phyloP scores from a whole-genome alignment of 2,888 invertebrate species.

The Piscicola geometra region DNA sequence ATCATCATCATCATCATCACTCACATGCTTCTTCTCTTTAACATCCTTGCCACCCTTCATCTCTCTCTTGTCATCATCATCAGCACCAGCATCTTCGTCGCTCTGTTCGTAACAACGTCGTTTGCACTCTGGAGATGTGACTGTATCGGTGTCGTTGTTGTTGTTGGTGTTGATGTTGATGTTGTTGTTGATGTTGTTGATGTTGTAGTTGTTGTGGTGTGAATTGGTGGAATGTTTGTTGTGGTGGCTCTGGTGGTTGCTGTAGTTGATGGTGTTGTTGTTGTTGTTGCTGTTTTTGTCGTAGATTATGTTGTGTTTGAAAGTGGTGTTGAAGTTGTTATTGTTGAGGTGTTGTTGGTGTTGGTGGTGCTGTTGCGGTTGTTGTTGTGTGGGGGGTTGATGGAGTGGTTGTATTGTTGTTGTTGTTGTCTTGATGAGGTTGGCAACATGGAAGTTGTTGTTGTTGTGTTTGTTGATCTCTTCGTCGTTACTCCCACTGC shows the following conservation, averaged over 20 bases:
- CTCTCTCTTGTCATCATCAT: neutral
- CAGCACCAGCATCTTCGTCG: neutral
- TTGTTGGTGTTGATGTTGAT: conserved; percentile 4
- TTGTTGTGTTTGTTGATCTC: neutral
- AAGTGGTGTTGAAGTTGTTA: neutral
- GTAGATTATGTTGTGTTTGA: neutral
- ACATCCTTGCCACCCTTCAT: neutral
- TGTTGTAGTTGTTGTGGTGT: neutral
- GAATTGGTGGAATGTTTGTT: neutral
- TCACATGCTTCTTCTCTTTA: neutral
- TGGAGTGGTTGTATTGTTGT: too few relatives aligned
- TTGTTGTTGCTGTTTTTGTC: neutral
- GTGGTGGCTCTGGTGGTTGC: neutral
- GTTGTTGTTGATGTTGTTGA: neutral
- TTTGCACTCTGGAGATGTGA: neutral
- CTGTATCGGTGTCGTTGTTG: neutral
- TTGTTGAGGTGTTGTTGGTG: neutral
- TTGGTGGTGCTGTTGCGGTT: too few relatives aligned
- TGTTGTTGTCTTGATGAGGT: neutral
- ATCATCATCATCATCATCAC: conserved; percentile 38
- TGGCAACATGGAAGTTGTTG: neutral
- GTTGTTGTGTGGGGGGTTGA: too few relatives aligned
- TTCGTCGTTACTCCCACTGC: neutral
- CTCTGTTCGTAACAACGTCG: neutral
- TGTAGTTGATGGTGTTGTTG: neutral